Percentiles rank a stretch among this genome's conserved stretches.
phyloP scores from a whole-genome alignment of 2,888 invertebrate genomes.

The Phortica okadai region DNA sequence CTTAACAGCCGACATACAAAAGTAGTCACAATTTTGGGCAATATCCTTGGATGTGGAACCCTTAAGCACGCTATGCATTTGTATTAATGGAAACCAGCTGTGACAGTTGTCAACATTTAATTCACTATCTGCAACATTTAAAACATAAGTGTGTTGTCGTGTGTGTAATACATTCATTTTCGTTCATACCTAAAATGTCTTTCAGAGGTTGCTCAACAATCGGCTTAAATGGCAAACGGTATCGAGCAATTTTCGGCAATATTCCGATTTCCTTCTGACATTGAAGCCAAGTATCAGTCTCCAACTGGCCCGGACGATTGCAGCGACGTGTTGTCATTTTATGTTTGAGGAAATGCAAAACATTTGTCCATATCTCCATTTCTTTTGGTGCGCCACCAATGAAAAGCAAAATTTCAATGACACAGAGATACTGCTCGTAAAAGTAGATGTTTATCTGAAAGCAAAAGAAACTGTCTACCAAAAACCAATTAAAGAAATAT shows the following conservation, averaged over 20 bases:
- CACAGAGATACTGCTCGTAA: slow-evolving; percentile 75
- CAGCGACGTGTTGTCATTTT: slow-evolving; percentile 74
- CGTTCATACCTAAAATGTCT: slow-evolving; percentile 66
- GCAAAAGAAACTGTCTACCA: background rate
- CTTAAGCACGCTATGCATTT: slow-evolving; percentile 71
- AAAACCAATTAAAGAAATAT: background rate
- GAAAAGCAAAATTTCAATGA: slow-evolving; percentile 73
- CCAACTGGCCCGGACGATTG: slow-evolving; percentile 72
- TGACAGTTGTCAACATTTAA: slow-evolving; percentile 75
- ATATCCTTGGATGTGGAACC: slow-evolving; percentile 61
- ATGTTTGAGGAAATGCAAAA: slow-evolving; percentile 73
- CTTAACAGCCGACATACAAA: slow-evolving; percentile 75
- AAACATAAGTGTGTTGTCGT: too few relatives aligned
- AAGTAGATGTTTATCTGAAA: slow-evolving; percentile 75
- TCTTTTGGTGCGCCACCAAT: slow-evolving; percentile 70
- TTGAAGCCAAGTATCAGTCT: slow-evolving; percentile 75
- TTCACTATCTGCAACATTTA: slow-evolving; percentile 66
- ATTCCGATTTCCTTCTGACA: slow-evolving; percentile 72
- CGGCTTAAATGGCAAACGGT: slow-evolving; percentile 74
- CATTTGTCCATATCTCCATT: slow-evolving; percentile 74
- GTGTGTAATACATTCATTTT: too few relatives aligned
- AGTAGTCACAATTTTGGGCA: slow-evolving; percentile 71
- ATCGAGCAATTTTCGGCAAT: slow-evolving; percentile 75
- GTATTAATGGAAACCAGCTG: slow-evolving; percentile 75
- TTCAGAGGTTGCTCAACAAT: slow-evolving; percentile 73